Base-by-base conservation (phyloP, 2,797 vertebrate genomes). In the Apodemus agrarius region DNA sequence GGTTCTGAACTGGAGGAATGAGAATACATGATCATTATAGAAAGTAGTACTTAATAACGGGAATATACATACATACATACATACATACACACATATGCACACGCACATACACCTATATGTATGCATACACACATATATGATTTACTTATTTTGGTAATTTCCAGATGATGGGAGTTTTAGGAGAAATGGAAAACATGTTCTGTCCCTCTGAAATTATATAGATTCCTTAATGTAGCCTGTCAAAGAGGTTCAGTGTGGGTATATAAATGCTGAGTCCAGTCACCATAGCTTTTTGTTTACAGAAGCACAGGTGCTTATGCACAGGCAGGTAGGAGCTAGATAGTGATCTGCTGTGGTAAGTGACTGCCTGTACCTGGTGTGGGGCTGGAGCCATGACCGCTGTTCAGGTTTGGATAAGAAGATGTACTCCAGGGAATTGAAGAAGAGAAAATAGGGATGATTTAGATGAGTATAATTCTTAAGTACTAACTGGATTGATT, bases 221-320 rank as follows among this genome's bases (percentile, higher is more conserved):
- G 88, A 57, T 74, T 19, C 46, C 43, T 95, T 43, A 79, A 65
- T 46, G 29, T 92, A 49, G 54, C 78, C 75, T 63, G 12, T 88
- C 90, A 97, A 34, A 93, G 80, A 80, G 65, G n/a, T 90, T 93
- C 74, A 91, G 95, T 87, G 92, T 54, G 92, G 94, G 63, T 94
- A 40, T 97, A 80, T 94, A 94, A 97, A 95, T 96, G 91, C 95
- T 96, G 75, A 97, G 95, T 97, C 94, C 96, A 97, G 87, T 97
- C 90, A 97, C 93, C 95, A 95, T 65, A 98, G 97, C 96, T 96
- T 97, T 97, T 96, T 97, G 97, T 98, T 96, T 94, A 97, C 95
- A 98, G 93, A 97, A 96, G 93, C 72, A 34, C 93, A 98, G 96
- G 94, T 93, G 97, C 94, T 97, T 97, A 96, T 97, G 87, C 95